A percentile compares a stretch with the other conserved stretches of the same genome.
phyloP scores from a whole-genome alignment of 2,113 vertebrate species.

The Nerophis ophidion region DNA sequence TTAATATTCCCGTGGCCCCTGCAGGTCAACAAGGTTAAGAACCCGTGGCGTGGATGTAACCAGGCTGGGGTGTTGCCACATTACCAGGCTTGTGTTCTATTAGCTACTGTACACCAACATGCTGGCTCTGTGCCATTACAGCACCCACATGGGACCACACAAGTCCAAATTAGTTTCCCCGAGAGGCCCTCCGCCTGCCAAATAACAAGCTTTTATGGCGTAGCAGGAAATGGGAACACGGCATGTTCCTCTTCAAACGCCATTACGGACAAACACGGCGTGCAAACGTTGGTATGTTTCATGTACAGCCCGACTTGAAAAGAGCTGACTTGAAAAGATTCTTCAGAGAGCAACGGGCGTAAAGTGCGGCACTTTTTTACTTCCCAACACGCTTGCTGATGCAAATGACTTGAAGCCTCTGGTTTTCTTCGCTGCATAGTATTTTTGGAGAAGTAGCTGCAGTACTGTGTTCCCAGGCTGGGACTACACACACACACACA shows the following conservation, averaged over 20 bases:
- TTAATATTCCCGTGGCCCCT: neutral
- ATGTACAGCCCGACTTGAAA: neutral
- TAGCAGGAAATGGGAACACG: neutral
- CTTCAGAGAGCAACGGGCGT: neutral
- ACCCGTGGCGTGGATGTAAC: too few relatives aligned
- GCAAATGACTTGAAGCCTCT: neutral
- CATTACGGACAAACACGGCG: neutral
- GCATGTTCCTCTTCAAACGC: neutral
- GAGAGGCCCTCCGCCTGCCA: neutral
- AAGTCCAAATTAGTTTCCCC: neutral
- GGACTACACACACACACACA: constrained; percentile 12
- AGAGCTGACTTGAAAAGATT: neutral
- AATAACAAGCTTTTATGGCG: neutral
- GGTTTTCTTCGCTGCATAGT: neutral
- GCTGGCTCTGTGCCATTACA: neutral
- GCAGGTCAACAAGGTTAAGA: too few relatives aligned
- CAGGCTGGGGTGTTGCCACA: neutral
- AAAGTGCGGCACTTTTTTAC: neutral
- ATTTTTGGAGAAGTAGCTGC: too few relatives aligned
- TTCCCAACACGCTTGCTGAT: neutral
- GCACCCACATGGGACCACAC: neutral
- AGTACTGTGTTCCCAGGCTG: too few relatives aligned
- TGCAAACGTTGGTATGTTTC: neutral
- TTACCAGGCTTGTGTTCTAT: neutral
- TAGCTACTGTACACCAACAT: neutral